Conservation (phyloP, 2,888 invertebrate species). For the Tipula unca region DNA sequence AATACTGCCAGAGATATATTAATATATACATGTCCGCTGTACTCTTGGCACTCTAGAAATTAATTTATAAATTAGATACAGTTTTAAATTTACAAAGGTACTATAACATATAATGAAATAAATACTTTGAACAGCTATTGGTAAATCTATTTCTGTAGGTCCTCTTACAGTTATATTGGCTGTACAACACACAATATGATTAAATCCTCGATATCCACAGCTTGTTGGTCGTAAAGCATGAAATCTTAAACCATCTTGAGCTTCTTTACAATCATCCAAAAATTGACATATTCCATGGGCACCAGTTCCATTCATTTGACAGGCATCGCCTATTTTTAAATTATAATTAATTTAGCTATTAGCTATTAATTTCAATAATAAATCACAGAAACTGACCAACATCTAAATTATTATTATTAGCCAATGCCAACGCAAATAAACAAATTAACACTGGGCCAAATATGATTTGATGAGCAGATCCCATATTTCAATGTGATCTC, state of each 20-base stretch:
- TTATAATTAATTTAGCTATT: not conserved
- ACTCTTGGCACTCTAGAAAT: constrained; percentile 9
- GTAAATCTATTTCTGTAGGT: not conserved
- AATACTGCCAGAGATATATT: not conserved
- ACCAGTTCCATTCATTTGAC: not conserved
- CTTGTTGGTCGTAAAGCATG: not conserved
- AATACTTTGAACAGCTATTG: not conserved
- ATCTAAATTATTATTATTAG: not conserved
- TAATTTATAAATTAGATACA: not conserved
- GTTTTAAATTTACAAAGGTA: too few relatives aligned
- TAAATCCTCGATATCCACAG: not conserved
- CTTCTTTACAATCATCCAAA: not conserved
- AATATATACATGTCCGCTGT: not conserved
- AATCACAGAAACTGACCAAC: not conserved
- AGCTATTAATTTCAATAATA: not conserved
- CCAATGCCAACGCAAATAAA: not conserved
- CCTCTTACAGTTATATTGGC: too few relatives aligned
- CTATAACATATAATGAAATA: not conserved
- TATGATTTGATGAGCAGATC: too few relatives aligned
- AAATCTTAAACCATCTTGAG: not conserved
- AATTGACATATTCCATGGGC: not conserved
- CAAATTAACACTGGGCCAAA: not conserved
- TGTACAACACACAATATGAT: not conserved
- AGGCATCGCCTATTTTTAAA: not conserved
- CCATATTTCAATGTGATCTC: too few relatives aligned